A percentile compares a stretch with the other conserved stretches of the same genome.
These are phyloP conservation scores for Thunnus albacares DNA, from an alignment of 2,797 vertebrate species.

Conservation along the genomic window DNA sequence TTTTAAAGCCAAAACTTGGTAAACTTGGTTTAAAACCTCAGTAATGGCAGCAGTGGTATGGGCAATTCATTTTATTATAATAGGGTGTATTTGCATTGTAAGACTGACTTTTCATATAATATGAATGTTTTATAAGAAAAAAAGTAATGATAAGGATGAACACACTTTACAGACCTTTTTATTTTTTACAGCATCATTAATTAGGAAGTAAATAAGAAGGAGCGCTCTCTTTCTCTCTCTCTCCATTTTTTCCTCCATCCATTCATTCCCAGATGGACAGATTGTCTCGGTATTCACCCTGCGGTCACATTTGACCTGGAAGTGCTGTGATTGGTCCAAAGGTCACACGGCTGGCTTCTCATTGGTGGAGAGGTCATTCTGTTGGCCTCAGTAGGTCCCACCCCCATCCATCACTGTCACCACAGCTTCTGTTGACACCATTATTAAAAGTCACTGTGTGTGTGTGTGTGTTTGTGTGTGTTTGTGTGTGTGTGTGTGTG, in stretches of 20 bases:
- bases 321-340: slow-evolving; percentile 79
- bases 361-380: slow-evolving; percentile 74
- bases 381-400: slow-evolving; percentile 55
- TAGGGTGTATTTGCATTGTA: background rate
- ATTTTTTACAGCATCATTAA: slow-evolving; percentile 3
- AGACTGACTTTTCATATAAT: background rate
- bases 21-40: background rate
- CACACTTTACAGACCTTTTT: background rate
- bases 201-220: background rate
- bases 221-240: slow-evolving; percentile 9
- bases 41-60: background rate
- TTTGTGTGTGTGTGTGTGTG: too few species aligned
- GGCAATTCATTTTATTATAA: background rate
- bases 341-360: slow-evolving; percentile 66
- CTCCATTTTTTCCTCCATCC: slow-evolving; percentile 64
- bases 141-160: background rate
- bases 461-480: background rate
- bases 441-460: slow-evolving; percentile 54
- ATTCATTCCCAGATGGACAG: slow-evolving; percentile 76
- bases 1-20: background rate
- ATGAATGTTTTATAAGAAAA: background rate
- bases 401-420: slow-evolving; percentile 77
- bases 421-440: slow-evolving; percentile 53
- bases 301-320: slow-evolving; percentile 79
- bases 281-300: slow-evolving; percentile 71